Percentiles rank a stretch among this genome's conserved stretches.
Conservation (phyloP, 2,797 vertebrate genomes). For the Lindbergichthys nudifrons region DNA sequence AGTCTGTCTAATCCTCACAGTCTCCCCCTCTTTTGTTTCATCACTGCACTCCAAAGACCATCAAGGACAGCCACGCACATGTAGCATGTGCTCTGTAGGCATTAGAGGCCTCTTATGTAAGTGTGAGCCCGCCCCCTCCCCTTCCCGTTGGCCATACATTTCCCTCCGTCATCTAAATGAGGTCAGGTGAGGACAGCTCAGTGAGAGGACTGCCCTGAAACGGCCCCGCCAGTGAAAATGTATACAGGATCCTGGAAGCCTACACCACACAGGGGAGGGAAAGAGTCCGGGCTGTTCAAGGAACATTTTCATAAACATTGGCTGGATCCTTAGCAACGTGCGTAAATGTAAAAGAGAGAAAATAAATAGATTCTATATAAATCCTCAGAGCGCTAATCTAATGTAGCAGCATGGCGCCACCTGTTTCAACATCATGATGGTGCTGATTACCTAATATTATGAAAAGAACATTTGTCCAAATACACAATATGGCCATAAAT, state of each 20-base stretch:
- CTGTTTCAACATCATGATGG: constrained; percentile 12
- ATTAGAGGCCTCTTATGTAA: constrained; percentile 79
- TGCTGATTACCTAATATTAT: constrained; percentile 7
- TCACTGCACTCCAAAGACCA: constrained; percentile 20
- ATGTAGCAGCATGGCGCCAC: constrained; percentile 4
- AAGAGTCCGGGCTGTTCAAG: neutral
- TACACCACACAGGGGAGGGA: constrained; percentile 21
- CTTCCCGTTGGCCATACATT: constrained; percentile 59
- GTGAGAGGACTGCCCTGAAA: constrained; percentile 34
- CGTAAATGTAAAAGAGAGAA: constrained; percentile 7
- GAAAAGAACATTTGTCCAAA: constrained; percentile 22
- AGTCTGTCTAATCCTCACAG: constrained; percentile 33
- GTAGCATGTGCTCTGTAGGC: constrained; percentile 63
- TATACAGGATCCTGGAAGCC: constrained; percentile 42
- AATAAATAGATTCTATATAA: constrained; percentile 33
- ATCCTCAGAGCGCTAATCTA: constrained; percentile 7
- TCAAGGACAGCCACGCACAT: constrained; percentile 28
- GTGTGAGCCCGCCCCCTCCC: constrained; percentile 40
- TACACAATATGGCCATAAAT: neutral
- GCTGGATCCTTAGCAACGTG: constrained; percentile 22
- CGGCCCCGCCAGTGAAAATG: constrained; percentile 23
- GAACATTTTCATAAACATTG: constrained; percentile 29
- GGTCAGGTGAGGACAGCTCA: constrained; percentile 82
- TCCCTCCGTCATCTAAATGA: constrained; percentile 65
- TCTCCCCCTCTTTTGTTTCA: constrained; percentile 27